These are phyloP conservation scores for Sericinus montela DNA, from an alignment of 2,888 invertebrate species.

Conservation along the genomic window DNA sequence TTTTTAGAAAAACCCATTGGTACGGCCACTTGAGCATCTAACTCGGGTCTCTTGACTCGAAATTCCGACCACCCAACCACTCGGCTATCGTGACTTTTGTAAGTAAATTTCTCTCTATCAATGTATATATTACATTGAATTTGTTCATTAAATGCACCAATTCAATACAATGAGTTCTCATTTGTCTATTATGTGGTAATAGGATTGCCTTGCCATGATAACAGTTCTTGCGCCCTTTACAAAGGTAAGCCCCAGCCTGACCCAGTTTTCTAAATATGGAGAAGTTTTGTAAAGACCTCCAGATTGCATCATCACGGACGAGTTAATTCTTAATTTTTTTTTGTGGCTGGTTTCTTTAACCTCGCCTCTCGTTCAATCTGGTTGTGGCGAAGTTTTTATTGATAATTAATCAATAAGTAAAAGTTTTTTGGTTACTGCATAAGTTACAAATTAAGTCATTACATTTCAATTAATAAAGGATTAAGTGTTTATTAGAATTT, in stretches of 20 bases:
- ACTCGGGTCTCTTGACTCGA: too few species aligned
- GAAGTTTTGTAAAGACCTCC: conserved; percentile 59
- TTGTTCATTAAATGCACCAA: conserved; percentile 14
- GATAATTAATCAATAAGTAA: too few species aligned
- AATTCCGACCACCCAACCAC: too few species aligned
- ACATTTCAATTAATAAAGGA: too few species aligned
- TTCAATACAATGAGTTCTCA: conserved; percentile 32
- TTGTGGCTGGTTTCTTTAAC: conserved; percentile 21
- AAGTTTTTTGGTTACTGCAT: too few species aligned
- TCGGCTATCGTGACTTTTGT: too few species aligned
- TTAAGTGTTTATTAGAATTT: too few species aligned
- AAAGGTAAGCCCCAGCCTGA: conserved; percentile 55
- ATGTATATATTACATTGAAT: background rate
- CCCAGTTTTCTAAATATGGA: conserved; percentile 71
- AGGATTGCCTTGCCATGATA: conserved; percentile 51
- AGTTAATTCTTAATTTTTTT: conserved; percentile 29
- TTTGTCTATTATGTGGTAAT: conserved; percentile 48
- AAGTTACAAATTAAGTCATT: too few species aligned
- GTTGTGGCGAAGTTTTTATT: conserved; percentile 1
- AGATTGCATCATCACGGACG: conserved; percentile 30
- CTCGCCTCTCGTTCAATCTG: conserved; percentile 18
- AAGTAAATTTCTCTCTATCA: too few species aligned
- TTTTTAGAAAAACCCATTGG: too few species aligned
- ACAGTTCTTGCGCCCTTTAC: conserved; percentile 38
- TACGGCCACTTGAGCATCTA: too few species aligned